These are phyloP conservation scores for Litocranius walleri DNA, from an alignment of 2,113 vertebrate species.

Conservation along the genomic window DNA sequence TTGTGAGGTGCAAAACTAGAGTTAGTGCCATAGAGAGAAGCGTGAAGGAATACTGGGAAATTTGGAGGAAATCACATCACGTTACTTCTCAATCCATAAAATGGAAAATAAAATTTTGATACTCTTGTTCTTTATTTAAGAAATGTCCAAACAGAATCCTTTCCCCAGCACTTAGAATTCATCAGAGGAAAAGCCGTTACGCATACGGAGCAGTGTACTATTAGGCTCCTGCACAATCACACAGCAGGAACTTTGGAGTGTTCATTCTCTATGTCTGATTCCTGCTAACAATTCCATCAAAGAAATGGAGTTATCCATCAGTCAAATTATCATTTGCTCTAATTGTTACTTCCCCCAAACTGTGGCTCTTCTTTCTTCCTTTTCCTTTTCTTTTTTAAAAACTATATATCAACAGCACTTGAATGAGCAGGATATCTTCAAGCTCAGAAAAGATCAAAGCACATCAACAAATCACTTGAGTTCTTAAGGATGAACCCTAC, in stretches of 20 bases:
- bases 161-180: slow-evolving; percentile 26
- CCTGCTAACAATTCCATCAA: slow-evolving; percentile 68
- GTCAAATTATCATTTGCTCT: slow-evolving; percentile 74
- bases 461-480: slow-evolving; percentile 22
- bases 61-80: neutral
- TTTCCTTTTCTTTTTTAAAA: slow-evolving; percentile 16
- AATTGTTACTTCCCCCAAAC: slow-evolving; percentile 62
- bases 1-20: neutral
- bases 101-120: slow-evolving; percentile 30
- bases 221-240: slow-evolving; percentile 65
- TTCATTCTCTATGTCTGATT: slow-evolving; percentile 44
- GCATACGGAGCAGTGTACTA: slow-evolving; percentile 41
- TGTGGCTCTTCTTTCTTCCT: neutral
- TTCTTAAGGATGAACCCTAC: neutral
- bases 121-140: slow-evolving; percentile 28
- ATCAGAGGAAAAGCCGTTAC: slow-evolving; percentile 40
- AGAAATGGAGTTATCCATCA: slow-evolving; percentile 71
- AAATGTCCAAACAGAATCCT: slow-evolving; percentile 30
- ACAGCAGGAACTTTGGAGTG: slow-evolving; percentile 49
- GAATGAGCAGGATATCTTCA: neutral
- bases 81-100: neutral
- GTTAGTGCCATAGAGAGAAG: neutral
- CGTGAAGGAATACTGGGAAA: neutral
- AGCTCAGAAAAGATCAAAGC: slow-evolving; percentile 32
- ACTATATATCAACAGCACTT: slow-evolving; percentile 12